A percentile compares a stretch with the other conserved stretches of the same genome.
Evolutionary conservation across 2,888 invertebrate genomes (phyloP).

Genomic region (Petrolisthes cinctipes): DNA sequence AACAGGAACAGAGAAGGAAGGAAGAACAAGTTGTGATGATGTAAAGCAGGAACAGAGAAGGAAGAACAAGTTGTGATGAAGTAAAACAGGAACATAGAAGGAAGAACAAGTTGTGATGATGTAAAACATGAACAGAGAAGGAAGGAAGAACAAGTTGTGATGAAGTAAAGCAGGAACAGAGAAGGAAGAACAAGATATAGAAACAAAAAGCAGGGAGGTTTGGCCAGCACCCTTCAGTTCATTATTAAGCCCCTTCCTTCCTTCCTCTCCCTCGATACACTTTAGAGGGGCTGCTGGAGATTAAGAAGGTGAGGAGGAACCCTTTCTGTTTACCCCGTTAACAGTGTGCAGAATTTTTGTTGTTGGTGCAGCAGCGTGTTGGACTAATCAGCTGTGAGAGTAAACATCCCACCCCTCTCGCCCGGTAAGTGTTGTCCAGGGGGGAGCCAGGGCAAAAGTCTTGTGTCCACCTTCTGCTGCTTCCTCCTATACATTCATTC

Average conservation of each 20-base stretch:
- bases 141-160: background rate
- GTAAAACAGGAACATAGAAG: background rate
- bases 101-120: background rate
- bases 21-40: background rate
- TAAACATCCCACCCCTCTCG: slow-evolving; percentile 23
- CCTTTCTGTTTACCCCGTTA: slow-evolving; percentile 40
- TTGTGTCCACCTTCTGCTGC: slow-evolving; percentile 9
- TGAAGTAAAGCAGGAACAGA: background rate
- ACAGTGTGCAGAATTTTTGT: slow-evolving; percentile 33
- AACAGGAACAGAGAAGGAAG: background rate
- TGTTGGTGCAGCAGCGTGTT: slow-evolving; percentile 30
- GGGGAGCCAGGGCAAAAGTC: background rate
- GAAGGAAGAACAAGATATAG: background rate
- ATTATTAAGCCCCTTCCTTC: slow-evolving; percentile 13
- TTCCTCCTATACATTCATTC: background rate
- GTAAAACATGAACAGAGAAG: background rate
- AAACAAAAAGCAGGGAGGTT: background rate
- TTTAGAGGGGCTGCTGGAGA: slow-evolving; percentile 18
- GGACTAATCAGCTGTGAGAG: slow-evolving; percentile 45
- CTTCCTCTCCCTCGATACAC: slow-evolving; percentile 8
- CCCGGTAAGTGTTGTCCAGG: background rate
- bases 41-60: background rate
- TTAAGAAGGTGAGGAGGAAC: slow-evolving; percentile 13
- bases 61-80: background rate
- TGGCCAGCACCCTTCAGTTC: background rate